Evolutionary conservation across 1,140 invertebrate species (phyloP).

Genomic region (Bombus breviceps): DNA sequence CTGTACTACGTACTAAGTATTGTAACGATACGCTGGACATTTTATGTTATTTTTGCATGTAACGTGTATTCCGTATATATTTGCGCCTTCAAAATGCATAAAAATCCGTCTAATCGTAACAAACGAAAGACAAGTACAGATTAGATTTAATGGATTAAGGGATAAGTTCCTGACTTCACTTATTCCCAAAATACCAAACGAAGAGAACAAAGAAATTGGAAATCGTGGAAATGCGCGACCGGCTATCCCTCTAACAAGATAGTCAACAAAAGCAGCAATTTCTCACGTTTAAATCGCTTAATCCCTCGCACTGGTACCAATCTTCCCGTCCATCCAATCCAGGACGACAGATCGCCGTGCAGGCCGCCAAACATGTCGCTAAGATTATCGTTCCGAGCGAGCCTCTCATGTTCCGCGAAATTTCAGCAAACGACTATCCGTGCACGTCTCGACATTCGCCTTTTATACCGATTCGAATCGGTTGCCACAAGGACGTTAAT

Average conservation of each 20-base stretch:
- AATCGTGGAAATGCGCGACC: neutral
- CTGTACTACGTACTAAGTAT: no score
- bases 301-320: constrained; percentile 36
- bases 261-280: neutral
- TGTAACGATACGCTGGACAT: no score
- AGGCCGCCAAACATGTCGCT: constrained; percentile 3
- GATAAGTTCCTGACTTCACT: neutral
- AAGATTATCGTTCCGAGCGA: constrained; percentile 4
- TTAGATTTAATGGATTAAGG: no score
- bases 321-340: constrained; percentile 19
- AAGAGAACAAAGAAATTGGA: neutral
- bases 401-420: constrained; percentile 24
- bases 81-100: no score
- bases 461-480: constrained; percentile 42
- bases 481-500: neutral
- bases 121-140: no score
- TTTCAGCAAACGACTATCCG: constrained; percentile 3
- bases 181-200: neutral
- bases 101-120: no score
- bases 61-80: no score
- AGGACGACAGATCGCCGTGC: constrained; percentile 10
- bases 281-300: constrained; percentile 40
- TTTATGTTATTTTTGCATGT: no score
- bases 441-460: neutral
- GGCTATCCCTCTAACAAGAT: neutral